These are phyloP conservation scores for Drosophila sechellia DNA, from an alignment of 1,140 invertebrate genomes.

Conservation along the genomic window DNA sequence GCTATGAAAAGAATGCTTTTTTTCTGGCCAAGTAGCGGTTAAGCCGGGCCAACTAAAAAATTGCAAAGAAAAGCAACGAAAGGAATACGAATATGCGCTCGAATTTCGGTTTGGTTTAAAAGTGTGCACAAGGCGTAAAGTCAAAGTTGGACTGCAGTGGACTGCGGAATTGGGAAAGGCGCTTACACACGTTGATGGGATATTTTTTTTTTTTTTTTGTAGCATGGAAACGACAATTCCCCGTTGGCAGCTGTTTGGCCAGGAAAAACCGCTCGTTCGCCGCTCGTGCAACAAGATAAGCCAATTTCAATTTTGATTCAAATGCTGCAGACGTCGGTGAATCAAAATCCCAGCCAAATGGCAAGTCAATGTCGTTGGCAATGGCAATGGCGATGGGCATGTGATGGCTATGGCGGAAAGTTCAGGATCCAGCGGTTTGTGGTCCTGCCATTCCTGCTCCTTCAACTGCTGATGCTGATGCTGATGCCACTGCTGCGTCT, in stretches of 20 bases:
- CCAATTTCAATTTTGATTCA: conserved; percentile 80
- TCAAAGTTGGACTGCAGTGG: conserved; percentile 44
- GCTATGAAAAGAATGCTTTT: conserved; percentile 52
- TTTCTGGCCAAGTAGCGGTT: not conserved
- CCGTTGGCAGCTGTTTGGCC: conserved; percentile 7
- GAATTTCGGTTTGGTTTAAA: conserved; percentile 43
- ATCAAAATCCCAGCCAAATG: conserved; percentile 70
- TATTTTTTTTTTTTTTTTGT: conserved; percentile 6
- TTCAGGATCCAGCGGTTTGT: conserved; percentile 38
- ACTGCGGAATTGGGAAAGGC: conserved; percentile 31
- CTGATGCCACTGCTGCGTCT: conserved; percentile 27
- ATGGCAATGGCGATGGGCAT: conserved; percentile 7
- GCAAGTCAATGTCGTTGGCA: conserved; percentile 33
- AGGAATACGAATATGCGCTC: conserved; percentile 3
- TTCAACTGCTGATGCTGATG: not conserved
- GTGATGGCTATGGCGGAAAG: conserved; percentile 6
- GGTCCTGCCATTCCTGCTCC: conserved; percentile 23
- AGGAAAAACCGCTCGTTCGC: conserved; percentile 57
- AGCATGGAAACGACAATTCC: not conserved
- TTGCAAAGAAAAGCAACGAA: conserved; percentile 9
- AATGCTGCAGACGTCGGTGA: conserved; percentile 66
- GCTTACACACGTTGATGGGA: conserved; percentile 55
- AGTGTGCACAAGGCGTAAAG: conserved; percentile 42
- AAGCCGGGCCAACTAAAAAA: conserved; percentile 9
- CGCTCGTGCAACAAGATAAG: conserved; percentile 72